Evolutionary conservation across 2,888 invertebrate species (phyloP).

Genomic region (Heteromurus nitidus): DNA sequence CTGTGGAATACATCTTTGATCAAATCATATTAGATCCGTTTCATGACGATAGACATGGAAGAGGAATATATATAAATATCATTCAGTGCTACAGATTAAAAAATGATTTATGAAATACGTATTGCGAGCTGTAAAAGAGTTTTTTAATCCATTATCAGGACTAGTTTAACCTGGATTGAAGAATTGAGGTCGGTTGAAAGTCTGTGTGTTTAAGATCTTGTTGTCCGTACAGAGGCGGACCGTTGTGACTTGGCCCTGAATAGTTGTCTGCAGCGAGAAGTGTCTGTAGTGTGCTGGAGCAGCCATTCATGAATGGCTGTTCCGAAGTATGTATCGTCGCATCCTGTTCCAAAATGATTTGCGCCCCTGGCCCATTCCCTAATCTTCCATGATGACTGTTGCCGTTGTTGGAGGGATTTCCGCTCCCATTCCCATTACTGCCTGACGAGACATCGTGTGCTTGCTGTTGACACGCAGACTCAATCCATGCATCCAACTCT

Average conservation of each 20-base stretch:
- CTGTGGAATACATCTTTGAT: constrained; percentile 17
- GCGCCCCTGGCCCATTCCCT: constrained; percentile 22
- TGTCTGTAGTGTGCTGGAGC: constrained; percentile 64
- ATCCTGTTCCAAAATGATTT: constrained; percentile 69
- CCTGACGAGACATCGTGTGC: constrained; percentile 51
- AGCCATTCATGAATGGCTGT: constrained; percentile 64
- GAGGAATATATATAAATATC: constrained; percentile 38
- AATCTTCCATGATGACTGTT: constrained; percentile 39
- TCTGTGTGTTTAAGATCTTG: constrained; percentile 64
- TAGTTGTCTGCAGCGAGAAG: constrained; percentile 63
- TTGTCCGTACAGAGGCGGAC: constrained; percentile 60
- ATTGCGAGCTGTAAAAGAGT: constrained; percentile 7
- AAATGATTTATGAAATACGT: constrained; percentile 12
- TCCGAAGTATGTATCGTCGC: constrained; percentile 72
- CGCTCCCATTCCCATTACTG: constrained; percentile 4
- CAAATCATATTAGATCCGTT: constrained; percentile 23
- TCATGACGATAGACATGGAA: constrained; percentile 55
- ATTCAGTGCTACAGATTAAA: constrained; percentile 44
- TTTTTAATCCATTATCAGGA: constrained; percentile 43
- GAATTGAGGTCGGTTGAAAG: constrained; percentile 69
- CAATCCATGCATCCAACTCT: constrained; percentile 91
- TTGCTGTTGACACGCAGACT: constrained; percentile 80
- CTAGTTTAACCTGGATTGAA: constrained; percentile 72
- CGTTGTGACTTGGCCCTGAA: constrained; percentile 36
- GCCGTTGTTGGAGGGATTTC: constrained; percentile 11